Percentiles rank a stretch among this genome's conserved stretches.
Evolutionary conservation across 2,888 invertebrate genomes (phyloP).

Genomic region (Scaptomyza parva): DNA sequence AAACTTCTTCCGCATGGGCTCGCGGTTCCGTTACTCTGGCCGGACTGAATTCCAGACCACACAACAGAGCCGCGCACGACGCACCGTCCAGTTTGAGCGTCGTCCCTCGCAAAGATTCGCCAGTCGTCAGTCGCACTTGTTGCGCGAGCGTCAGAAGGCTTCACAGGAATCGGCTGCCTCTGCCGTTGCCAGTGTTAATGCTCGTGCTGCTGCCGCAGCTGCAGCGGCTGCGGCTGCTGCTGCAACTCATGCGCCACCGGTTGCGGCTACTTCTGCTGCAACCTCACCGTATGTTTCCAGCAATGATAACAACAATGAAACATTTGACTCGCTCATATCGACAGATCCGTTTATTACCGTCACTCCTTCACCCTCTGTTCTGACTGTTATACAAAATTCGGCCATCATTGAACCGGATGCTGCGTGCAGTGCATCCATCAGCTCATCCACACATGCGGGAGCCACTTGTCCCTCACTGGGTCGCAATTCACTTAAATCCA

Average conservation of each 20-base stretch:
- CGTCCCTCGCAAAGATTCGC: slow-evolving; percentile 98
- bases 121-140: slow-evolving; percentile 94
- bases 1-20: slow-evolving; percentile 99
- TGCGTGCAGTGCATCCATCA: slow-evolving; percentile 79
- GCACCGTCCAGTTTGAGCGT: slow-evolving; percentile 98
- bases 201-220: slow-evolving; percentile 79
- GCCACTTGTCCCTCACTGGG: slow-evolving; percentile 81
- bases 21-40: slow-evolving; percentile 95
- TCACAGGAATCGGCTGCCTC: slow-evolving; percentile 81
- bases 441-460: slow-evolving; percentile 79
- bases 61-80: slow-evolving; percentile 93
- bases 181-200: slow-evolving; percentile 78
- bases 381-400: slow-evolving; percentile 84
- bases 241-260: slow-evolving; percentile 62
- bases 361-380: slow-evolving; percentile 84
- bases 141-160: slow-evolving; percentile 90
- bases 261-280: slow-evolving; percentile 44
- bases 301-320: slow-evolving; percentile 62
- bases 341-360: slow-evolving; percentile 72
- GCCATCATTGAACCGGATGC: slow-evolving; percentile 75
- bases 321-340: slow-evolving; percentile 76
- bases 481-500: slow-evolving; percentile 85
- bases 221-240: slow-evolving; percentile 59
- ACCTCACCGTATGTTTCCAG: slow-evolving; percentile 37
- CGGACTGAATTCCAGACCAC: slow-evolving; percentile 99